Percentiles rank a stretch among this genome's conserved stretches.
These are phyloP conservation scores for Pocillopora grandis DNA, from an alignment of 92 coral and sea anemone species.

Conservation along the genomic window DNA sequence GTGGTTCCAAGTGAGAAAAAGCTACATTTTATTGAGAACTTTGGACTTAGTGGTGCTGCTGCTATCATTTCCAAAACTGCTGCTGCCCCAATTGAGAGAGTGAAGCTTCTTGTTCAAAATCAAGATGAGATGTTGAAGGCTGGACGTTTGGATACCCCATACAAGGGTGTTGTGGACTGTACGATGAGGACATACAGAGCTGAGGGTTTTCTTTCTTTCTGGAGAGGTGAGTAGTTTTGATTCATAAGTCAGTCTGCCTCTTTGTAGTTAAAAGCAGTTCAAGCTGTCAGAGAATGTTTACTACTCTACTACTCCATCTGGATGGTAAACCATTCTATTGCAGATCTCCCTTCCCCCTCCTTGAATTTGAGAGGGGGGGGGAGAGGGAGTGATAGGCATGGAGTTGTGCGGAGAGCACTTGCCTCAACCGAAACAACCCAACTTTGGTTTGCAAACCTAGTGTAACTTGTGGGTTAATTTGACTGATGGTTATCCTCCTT, in stretches of 20 bases:
- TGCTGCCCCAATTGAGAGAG: slow-evolving; percentile 98
- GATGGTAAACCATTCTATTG: too few relatives aligned
- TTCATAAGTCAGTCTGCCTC: not conserved
- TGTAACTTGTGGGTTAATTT: too few relatives aligned
- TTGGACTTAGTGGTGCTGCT: slow-evolving; percentile 98
- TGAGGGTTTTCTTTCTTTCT: slow-evolving; percentile 88
- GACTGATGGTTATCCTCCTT: too few relatives aligned
- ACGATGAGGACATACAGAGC: slow-evolving; percentile 79
- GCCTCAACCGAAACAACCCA: too few relatives aligned
- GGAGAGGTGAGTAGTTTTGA: slow-evolving; percentile 82
- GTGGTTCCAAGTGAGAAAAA: slow-evolving; percentile 64
- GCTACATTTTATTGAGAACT: slow-evolving; percentile 90
- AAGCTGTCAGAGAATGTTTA: too few relatives aligned
- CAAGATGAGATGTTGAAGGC: slow-evolving; percentile 97
- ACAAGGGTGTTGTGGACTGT: slow-evolving; percentile 95
- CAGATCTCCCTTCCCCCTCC: too few relatives aligned
- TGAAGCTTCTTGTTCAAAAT: slow-evolving; percentile 94
- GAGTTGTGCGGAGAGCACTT: too few relatives aligned
- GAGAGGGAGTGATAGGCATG: too few relatives aligned
- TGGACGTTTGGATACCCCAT: slow-evolving; percentile 84
- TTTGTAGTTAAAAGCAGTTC: too few relatives aligned
- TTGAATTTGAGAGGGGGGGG: too few relatives aligned
- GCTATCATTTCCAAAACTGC: slow-evolving; percentile 96
- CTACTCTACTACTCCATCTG: too few relatives aligned
- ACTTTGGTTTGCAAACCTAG: too few relatives aligned